Conservation (phyloP, 2,113 vertebrate species). For the Rhegmatorhina hoffmannsi region DNA sequence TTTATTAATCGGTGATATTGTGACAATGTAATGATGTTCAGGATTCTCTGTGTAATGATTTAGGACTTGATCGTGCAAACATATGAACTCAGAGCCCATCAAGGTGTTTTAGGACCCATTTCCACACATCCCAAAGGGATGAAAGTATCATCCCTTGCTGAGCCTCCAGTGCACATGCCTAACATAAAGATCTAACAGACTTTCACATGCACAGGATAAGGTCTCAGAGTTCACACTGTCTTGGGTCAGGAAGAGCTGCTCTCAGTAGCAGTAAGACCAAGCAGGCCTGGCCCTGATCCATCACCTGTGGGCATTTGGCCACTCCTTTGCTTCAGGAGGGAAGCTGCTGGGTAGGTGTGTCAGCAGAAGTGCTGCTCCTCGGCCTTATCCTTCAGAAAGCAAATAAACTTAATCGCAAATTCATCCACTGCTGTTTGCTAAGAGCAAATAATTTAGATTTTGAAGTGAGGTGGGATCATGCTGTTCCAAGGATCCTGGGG, state of each 20-base stretch:
- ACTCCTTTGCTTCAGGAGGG: neutral
- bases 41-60: neutral
- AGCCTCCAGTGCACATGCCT: neutral
- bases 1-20: neutral
- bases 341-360: neutral
- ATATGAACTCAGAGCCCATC: neutral
- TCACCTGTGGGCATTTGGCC: neutral
- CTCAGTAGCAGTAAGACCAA: neutral
- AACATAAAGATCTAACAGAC: no score
- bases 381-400: neutral
- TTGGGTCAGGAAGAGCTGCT: neutral
- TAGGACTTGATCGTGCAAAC: neutral
- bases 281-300: neutral
- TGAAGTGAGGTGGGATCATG: neutral
- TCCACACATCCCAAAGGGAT: neutral
- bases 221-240: neutral
- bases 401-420: neutral
- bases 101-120: neutral
- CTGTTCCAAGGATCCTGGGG: neutral
- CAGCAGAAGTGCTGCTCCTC: neutral
- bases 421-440: neutral
- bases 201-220: neutral
- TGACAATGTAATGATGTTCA: neutral
- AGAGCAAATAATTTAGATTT: neutral
- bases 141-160: neutral